Conservation (phyloP, 2,888 invertebrate species). For the Alcis repandata region DNA sequence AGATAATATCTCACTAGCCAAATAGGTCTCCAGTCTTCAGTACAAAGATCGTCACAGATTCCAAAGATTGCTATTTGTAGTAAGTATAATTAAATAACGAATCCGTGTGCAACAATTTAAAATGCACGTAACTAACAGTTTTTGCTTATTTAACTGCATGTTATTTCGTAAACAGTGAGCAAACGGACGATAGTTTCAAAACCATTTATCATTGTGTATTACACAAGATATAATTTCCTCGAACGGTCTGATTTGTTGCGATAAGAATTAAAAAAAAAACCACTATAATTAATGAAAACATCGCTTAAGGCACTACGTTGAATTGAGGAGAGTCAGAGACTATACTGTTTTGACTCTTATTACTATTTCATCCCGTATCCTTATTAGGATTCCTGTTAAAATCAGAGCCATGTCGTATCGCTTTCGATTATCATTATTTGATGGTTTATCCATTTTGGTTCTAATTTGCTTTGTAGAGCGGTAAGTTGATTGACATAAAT, state of each 20-base stretch:
- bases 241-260: slow-evolving; percentile 1
- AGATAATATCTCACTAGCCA: no score
- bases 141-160: slow-evolving; percentile 24
- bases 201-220: not conserved
- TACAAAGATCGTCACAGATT: not conserved
- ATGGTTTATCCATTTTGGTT: no score
- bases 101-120: not conserved
- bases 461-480: no score
- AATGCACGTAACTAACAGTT: slow-evolving; percentile 10
- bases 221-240: not conserved
- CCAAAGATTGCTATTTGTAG: not conserved
- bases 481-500: no score
- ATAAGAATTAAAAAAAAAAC: no score
- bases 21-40: no score
- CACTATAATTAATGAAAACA: no score
- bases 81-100: not conserved
- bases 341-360: not conserved
- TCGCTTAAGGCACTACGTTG: not conserved
- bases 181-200: slow-evolving; percentile 10
- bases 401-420: no score
- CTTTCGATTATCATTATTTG: no score
- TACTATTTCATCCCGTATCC: no score
- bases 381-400: no score
- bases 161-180: slow-evolving; percentile 15
- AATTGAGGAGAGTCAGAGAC: not conserved